phyloP scores from a whole-genome alignment of 2,113 vertebrate genomes.

The Misgurnus anguillicaudatus region DNA sequence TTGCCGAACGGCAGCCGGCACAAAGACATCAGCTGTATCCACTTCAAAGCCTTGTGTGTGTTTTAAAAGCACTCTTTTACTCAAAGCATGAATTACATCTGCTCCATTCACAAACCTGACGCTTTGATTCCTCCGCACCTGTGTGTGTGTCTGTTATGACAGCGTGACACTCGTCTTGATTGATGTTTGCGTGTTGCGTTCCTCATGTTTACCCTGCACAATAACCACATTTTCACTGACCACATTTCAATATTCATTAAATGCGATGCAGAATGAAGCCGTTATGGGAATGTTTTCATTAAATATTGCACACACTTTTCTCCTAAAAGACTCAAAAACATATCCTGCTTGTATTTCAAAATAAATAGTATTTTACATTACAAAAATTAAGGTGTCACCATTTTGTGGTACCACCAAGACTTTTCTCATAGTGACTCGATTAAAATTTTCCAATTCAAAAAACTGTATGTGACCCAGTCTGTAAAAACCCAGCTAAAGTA shows the following conservation, averaged over 20 bases:
- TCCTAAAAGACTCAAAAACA: neutral
- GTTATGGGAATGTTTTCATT: constrained; percentile 18
- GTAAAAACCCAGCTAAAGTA: too few relatives aligned
- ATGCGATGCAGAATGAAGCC: constrained; percentile 1
- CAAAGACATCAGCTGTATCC: constrained; percentile 56
- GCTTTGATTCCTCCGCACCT: constrained; percentile 56
- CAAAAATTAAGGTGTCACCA: too few relatives aligned
- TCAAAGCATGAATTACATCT: constrained; percentile 54
- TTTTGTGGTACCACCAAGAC: too few relatives aligned
- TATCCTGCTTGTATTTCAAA: too few relatives aligned
- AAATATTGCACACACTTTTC: neutral
- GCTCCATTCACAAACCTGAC: constrained; percentile 56
- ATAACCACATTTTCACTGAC: constrained; percentile 28
- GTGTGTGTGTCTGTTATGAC: constrained; percentile 35
- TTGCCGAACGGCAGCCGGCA: constrained; percentile 31
- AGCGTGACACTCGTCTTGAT: constrained; percentile 7
- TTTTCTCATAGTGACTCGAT: too few relatives aligned
- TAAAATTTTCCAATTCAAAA: too few relatives aligned
- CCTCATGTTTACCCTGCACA: constrained; percentile 28
- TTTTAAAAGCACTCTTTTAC: constrained; percentile 54
- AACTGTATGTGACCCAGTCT: too few relatives aligned
- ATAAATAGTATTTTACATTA: too few relatives aligned
- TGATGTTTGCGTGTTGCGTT: constrained; percentile 18
- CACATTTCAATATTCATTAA: constrained; percentile 30
- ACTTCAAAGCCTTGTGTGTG: constrained; percentile 48